Evolutionary conservation across 1,140 invertebrate genomes (phyloP).

Genomic region (Archegozetes longisetosus): DNA sequence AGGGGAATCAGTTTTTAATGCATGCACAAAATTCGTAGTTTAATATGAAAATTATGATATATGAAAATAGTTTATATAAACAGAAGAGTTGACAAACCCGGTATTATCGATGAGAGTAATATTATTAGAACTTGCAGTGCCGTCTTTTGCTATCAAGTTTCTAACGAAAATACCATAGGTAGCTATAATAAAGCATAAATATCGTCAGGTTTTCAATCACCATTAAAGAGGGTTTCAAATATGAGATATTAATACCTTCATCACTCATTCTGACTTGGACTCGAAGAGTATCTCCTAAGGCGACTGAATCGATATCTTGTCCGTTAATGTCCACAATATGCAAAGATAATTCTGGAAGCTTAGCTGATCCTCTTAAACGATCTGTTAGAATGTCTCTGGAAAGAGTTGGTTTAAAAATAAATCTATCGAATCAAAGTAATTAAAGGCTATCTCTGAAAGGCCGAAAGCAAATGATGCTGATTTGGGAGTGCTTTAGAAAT

Average conservation of each 20-base stretch:
- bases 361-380: constrained; percentile 17
- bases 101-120: constrained; percentile 19
- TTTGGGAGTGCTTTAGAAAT: too few species aligned
- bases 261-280: constrained; percentile 24
- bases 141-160: constrained; percentile 19
- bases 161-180: constrained; percentile 34
- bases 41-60: too few species aligned
- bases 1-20: too few species aligned
- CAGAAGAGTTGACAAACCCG: constrained; percentile 15
- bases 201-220: too few species aligned
- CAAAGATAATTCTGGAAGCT: constrained; percentile 21
- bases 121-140: constrained; percentile 8
- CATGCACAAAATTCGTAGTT: too few species aligned
- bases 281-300: constrained; percentile 21
- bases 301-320: constrained; percentile 19
- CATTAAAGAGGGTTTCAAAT: too few species aligned
- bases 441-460: too few species aligned
- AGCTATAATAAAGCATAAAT: background rate
- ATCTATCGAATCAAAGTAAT: too few species aligned
- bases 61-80: too few species aligned
- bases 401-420: background rate
- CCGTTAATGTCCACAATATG: constrained; percentile 22
- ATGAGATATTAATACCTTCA: constrained; percentile 19
- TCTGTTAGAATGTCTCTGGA: constrained; percentile 15
- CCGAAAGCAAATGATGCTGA: too few species aligned